A percentile compares a stretch with the other conserved stretches of the same genome.
Conservation (phyloP, 2,797 vertebrate genomes). For the Premnoplex brunnescens region DNA sequence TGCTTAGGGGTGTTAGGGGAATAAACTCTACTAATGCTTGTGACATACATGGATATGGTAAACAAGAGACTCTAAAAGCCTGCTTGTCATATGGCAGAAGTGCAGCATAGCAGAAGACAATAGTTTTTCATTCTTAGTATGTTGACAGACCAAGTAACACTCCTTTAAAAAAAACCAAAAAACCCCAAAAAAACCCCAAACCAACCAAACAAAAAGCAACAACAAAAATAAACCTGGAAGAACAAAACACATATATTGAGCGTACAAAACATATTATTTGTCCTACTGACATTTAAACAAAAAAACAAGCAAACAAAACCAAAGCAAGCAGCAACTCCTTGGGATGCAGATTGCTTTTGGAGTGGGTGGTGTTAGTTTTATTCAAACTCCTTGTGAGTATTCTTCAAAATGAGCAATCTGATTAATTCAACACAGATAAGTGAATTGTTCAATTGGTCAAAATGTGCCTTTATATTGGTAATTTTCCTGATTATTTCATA, state of each 20-base stretch:
- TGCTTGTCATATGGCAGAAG: background rate
- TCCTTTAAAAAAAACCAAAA: background rate
- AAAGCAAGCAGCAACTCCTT: background rate
- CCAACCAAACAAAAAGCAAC: too few relatives aligned
- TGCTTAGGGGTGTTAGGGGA: background rate
- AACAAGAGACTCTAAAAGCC: background rate
- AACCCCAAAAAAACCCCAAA: too few relatives aligned
- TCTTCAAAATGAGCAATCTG: background rate
- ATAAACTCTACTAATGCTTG: background rate
- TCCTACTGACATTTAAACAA: background rate
- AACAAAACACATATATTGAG: background rate
- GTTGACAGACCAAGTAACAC: background rate
- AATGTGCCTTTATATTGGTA: background rate
- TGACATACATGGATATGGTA: background rate
- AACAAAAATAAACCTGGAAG: too few relatives aligned
- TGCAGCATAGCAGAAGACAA: background rate
- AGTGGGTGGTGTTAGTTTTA: background rate
- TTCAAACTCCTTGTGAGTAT: background rate
- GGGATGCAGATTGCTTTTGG: background rate
- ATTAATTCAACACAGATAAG: background rate
- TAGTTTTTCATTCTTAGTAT: background rate
- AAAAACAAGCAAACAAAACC: background rate
- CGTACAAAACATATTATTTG: background rate
- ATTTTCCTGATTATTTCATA: background rate
- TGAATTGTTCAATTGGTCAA: background rate